Evolutionary conservation across 2,797 vertebrate species (phyloP).

Genomic region (Menidia menidia): DNA sequence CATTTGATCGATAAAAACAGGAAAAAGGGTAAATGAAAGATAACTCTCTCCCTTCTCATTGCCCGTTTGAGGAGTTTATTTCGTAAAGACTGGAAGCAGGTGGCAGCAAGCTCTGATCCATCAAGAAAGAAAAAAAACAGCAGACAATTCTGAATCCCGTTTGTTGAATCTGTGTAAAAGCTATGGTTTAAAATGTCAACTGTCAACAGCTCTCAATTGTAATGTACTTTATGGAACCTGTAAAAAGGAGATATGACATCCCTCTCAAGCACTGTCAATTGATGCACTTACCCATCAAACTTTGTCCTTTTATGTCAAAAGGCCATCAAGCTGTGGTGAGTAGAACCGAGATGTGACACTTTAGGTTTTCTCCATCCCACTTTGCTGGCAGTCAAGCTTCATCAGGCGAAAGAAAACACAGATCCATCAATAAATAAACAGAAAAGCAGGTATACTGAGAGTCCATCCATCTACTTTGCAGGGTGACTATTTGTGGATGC

Average conservation of each 20-base stretch:
- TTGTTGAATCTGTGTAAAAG: background rate
- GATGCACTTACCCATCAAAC: constrained; percentile 34
- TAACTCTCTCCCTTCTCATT: background rate
- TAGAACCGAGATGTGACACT: constrained; percentile 47
- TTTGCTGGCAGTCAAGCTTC: constrained; percentile 45
- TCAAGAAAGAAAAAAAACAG: no score
- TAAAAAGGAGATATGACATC: constrained; percentile 7
- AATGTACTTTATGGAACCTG: constrained; percentile 7
- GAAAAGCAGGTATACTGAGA: constrained; percentile 60
- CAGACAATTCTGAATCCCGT: background rate
- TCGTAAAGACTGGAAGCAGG: background rate
- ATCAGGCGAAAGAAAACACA: constrained; percentile 58
- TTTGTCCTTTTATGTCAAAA: constrained; percentile 37
- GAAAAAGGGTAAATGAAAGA: background rate
- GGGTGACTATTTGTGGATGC: constrained; percentile 68
- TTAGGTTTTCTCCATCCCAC: constrained; percentile 31
- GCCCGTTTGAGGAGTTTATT: background rate
- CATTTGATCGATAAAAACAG: background rate
- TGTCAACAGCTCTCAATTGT: background rate
- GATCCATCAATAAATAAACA: constrained; percentile 75
- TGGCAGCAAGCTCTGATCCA: background rate
- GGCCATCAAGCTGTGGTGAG: constrained; percentile 23
- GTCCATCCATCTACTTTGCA: constrained; percentile 60
- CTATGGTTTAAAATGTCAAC: background rate
- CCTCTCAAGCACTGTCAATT: constrained; percentile 23